A percentile compares a stretch with the other conserved stretches of the same genome.
Evolutionary conservation across 1,140 invertebrate species (phyloP).

Genomic region (Drosophila pruinosa): DNA sequence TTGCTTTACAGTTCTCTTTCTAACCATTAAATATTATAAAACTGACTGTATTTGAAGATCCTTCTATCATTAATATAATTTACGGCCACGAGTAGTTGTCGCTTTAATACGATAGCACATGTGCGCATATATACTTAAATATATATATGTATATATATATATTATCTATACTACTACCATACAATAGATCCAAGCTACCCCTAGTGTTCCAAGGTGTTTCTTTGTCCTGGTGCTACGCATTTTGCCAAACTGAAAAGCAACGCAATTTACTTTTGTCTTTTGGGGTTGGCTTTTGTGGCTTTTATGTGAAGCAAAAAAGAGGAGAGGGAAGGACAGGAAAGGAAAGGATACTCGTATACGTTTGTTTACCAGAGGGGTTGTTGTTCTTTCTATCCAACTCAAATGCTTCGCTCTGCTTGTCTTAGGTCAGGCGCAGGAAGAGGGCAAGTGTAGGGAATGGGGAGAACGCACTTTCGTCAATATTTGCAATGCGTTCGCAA

Average conservation of each 20-base stretch:
- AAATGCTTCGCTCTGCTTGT: slow-evolving; percentile 9
- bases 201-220: slow-evolving; percentile 62
- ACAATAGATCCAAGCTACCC: slow-evolving; percentile 32
- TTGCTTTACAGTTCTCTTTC: too few species aligned
- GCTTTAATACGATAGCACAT: not conserved
- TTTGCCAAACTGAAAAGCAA: slow-evolving; percentile 55
- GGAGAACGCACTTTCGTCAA: slow-evolving; percentile 54
- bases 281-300: slow-evolving; percentile 73
- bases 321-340: not conserved
- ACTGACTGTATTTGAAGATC: too few species aligned
- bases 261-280: slow-evolving; percentile 70
- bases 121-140: not conserved
- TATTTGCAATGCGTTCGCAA: slow-evolving; percentile 58
- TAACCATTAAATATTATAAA: too few species aligned
- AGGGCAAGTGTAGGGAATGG: not conserved
- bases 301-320: slow-evolving; percentile 1
- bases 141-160: not conserved
- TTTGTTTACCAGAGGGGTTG: slow-evolving; percentile 32
- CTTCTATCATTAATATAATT: too few species aligned
- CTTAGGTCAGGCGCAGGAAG: slow-evolving; percentile 28
- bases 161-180: not conserved
- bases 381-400: slow-evolving; percentile 32
- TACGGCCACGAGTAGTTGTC: too few species aligned
- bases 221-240: slow-evolving; percentile 69
- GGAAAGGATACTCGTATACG: not conserved